phyloP scores from a whole-genome alignment of 2,113 vertebrate genomes.

The Oryzias javanicus region DNA sequence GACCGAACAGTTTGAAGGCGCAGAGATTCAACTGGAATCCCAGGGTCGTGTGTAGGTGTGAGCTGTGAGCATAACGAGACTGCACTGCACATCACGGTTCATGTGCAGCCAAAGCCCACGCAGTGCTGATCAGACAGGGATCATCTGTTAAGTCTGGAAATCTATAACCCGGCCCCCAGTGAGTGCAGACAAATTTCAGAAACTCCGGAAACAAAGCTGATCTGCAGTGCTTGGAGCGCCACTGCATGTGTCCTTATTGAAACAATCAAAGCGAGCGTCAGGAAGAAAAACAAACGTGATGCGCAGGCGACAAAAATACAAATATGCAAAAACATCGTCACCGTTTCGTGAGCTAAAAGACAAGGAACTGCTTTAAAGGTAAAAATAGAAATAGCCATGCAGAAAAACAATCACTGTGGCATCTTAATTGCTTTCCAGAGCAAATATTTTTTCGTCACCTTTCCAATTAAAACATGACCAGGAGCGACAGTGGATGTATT shows the following conservation, averaged over 20 bases:
- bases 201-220: conserved; percentile 5
- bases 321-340: conserved; percentile 12
- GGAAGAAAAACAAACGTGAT: background rate
- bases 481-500: conserved; percentile 67
- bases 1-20: conserved; percentile 31
- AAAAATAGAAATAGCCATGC: conserved; percentile 53
- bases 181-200: conserved; percentile 8
- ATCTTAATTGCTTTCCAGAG: conserved; percentile 78
- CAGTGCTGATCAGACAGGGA: conserved; percentile 43
- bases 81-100: conserved; percentile 41
- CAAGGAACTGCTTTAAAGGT: conserved; percentile 24
- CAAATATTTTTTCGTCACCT: conserved; percentile 70
- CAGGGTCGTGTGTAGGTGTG: conserved; percentile 63
- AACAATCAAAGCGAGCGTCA: background rate
- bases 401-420: conserved; percentile 68
- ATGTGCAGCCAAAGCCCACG: conserved; percentile 56
- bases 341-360: conserved; percentile 12
- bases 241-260: background rate
- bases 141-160: conserved; percentile 55
- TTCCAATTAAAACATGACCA: conserved; percentile 78
- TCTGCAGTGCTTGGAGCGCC: background rate
- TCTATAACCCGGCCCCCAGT: conserved; percentile 29
- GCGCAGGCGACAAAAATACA: background rate
- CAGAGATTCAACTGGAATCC: conserved; percentile 39
- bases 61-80: conserved; percentile 48